phyloP scores from a whole-genome alignment of 2,888 invertebrate genomes.

The Synanthedon andrenaeformis region DNA sequence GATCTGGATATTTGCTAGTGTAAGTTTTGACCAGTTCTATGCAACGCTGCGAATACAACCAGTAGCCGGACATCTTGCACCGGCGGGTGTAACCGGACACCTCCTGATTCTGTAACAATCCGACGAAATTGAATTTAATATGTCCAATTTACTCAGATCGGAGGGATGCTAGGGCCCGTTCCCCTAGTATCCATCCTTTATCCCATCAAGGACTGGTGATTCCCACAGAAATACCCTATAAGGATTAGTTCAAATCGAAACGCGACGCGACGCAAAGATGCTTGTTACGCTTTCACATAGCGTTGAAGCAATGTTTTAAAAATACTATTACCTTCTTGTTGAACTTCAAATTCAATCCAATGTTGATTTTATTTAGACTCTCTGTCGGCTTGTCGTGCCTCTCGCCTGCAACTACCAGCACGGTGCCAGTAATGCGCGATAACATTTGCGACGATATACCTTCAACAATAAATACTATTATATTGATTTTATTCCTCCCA shows the following conservation, averaged over 20 bases:
- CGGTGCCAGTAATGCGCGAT: constrained; percentile 87
- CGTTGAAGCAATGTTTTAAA: too few relatives aligned
- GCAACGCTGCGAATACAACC: constrained; percentile 86
- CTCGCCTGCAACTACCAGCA: constrained; percentile 74
- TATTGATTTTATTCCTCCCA: background rate
- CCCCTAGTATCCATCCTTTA: too few relatives aligned
- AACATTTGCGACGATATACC: constrained; percentile 78
- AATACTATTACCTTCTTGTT: constrained; percentile 85
- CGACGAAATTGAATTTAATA: too few relatives aligned
- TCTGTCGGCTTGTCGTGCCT: constrained; percentile 59
- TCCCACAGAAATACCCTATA: too few relatives aligned
- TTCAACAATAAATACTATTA: constrained; percentile 17
- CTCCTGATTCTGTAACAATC: constrained; percentile 68
- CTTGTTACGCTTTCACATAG: too few relatives aligned
- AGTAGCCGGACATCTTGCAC: constrained; percentile 68
- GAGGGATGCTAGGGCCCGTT: too few relatives aligned
- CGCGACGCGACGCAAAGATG: too few relatives aligned
- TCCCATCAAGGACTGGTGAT: too few relatives aligned
- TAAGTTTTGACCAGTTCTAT: constrained; percentile 79
- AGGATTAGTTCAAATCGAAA: too few relatives aligned
- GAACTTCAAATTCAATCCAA: constrained; percentile 93
- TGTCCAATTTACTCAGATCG: too few relatives aligned
- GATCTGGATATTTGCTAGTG: constrained; percentile 76
- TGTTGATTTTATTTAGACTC: constrained; percentile 73
- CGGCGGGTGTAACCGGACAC: constrained; percentile 86